Evolutionary conservation across 53 echinoderm and acorn worm genomes (phyloP).

Genomic region (Actinopyga echinites): DNA sequence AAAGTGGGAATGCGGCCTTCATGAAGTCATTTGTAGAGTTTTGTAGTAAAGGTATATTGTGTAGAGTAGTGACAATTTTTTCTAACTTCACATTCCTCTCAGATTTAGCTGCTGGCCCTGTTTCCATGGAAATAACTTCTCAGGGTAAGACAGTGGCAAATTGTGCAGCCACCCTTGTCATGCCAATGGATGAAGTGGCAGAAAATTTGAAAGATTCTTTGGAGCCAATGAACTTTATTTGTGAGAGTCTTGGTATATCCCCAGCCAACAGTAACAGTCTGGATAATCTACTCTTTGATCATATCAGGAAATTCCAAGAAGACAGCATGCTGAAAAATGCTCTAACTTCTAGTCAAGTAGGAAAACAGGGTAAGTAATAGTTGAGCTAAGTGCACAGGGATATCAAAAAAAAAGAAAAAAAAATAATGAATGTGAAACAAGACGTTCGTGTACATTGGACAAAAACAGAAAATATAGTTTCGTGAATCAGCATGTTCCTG

Average conservation of each 20-base stretch:
- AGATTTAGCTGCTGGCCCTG: conserved; percentile 18
- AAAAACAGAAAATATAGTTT: too few relatives aligned
- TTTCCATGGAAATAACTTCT: conserved; percentile 26
- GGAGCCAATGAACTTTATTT: conserved; percentile 77
- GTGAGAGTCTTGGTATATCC: conserved; percentile 72
- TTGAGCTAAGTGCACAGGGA: too few relatives aligned
- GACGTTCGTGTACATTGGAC: too few relatives aligned
- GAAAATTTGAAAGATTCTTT: conserved; percentile 43
- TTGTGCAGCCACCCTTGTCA: conserved; percentile 33
- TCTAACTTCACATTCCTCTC: too few relatives aligned
- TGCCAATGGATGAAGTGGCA: conserved; percentile 51
- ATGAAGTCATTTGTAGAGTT: too few relatives aligned
- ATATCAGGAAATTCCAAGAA: background rate
- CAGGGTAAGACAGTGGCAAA: conserved; percentile 32
- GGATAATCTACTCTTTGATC: conserved; percentile 64
- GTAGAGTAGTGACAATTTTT: too few relatives aligned
- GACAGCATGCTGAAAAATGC: conserved; percentile 17
- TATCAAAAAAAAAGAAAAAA: too few relatives aligned
- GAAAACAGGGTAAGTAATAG: background rate
- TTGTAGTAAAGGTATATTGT: too few relatives aligned
- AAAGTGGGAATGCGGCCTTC: too few relatives aligned
- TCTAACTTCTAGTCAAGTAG: conserved; percentile 21
- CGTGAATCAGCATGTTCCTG: too few relatives aligned
- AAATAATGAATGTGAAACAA: too few relatives aligned
- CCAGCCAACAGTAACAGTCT: conserved; percentile 66